Base-by-base conservation (phyloP, 2,888 invertebrate genomes). In the Himalopsyche tibetana region DNA sequence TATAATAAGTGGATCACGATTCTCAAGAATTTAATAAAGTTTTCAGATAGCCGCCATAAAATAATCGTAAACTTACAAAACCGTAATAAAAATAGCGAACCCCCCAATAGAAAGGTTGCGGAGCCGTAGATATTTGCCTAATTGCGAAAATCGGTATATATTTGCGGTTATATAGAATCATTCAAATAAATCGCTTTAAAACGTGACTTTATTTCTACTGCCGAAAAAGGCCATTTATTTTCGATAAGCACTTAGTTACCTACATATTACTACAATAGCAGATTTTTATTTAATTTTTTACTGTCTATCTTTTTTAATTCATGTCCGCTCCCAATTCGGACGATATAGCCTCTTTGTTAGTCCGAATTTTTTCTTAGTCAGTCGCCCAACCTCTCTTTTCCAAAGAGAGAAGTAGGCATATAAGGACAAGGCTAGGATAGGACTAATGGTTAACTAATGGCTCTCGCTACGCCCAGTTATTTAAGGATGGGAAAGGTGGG, bases 61-160 rank as follows among this genome's bases (percentile, higher is more conserved):
- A 63, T 19, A 63, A 63, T 63, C 19, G 63, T 63, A 63, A 63
- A 63, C 63, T 63, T 63, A 63, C 63, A 63, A 63, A 63, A 63
- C 28, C 19, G 19, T 15, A 63, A 28, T 63, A 63, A 63, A 56
- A 63, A 63, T 4, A 63, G 19, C 63, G 19, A 63, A 56, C 6
- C 6, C n/a, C 28, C 63, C 63, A 5, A 4, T 19, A 8, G 15
- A 63, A 19, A 28, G 63, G 19, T 19, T 63, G 19, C 63, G 51
- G 12, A 15, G 12, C 51, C 12, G 15, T 42, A 5, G 5, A 12
- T 63, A 19, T 63, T 63, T 63, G 63, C 19, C 4, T 63, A 63
- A 63, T 19, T 9, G 15, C 19, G 63, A 51, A 8, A 51, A 51
- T 15, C 51, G 15, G 15, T 15, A 51, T 5, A 19, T 63, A n/a